Percentiles rank a stretch among this genome's conserved stretches.
phyloP scores from a whole-genome alignment of 2,888 invertebrate genomes.

The Epicampocera succincta region DNA sequence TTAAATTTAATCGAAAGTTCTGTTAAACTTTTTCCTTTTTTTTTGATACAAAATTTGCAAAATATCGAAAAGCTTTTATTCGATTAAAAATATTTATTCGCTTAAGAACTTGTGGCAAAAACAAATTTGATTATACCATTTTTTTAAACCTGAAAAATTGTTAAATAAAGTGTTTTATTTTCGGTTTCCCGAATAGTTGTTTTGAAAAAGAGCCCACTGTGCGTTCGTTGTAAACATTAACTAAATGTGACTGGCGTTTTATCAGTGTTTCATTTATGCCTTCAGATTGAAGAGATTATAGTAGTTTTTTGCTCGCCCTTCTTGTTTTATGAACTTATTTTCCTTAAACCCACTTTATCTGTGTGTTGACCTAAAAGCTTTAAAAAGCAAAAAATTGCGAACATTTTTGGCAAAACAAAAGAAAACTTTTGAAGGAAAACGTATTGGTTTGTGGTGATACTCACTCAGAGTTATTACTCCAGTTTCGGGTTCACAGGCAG shows the following conservation, averaged over 20 bases:
- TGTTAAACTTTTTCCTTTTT: too few relatives aligned
- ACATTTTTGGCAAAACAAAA: background rate
- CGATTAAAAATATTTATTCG: too few relatives aligned
- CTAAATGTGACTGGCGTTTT: conserved; percentile 42
- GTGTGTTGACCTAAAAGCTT: conserved; percentile 36
- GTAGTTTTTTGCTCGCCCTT: background rate
- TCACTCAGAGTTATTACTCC: background rate
- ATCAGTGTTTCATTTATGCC: conserved; percentile 9
- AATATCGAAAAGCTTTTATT: too few relatives aligned
- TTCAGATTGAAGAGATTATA: conserved; percentile 15
- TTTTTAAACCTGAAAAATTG: too few relatives aligned
- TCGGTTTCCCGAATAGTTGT: too few relatives aligned
- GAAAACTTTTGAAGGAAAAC: too few relatives aligned
- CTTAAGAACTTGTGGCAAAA: too few relatives aligned
- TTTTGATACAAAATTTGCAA: too few relatives aligned
- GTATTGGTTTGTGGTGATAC: conserved; percentile 31
- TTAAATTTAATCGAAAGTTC: too few relatives aligned
- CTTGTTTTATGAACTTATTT: background rate
- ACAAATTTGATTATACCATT: too few relatives aligned
- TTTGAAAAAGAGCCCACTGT: too few relatives aligned
- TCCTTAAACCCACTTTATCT: conserved; percentile 15
- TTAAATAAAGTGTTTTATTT: too few relatives aligned
- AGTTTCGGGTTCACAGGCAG: background rate
- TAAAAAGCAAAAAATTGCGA: background rate
- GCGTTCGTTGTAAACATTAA: conserved; percentile 15